Percentiles rank a stretch among this genome's conserved stretches.
Conservation (phyloP, 1,140 invertebrate species). For the Achroia grisella region DNA sequence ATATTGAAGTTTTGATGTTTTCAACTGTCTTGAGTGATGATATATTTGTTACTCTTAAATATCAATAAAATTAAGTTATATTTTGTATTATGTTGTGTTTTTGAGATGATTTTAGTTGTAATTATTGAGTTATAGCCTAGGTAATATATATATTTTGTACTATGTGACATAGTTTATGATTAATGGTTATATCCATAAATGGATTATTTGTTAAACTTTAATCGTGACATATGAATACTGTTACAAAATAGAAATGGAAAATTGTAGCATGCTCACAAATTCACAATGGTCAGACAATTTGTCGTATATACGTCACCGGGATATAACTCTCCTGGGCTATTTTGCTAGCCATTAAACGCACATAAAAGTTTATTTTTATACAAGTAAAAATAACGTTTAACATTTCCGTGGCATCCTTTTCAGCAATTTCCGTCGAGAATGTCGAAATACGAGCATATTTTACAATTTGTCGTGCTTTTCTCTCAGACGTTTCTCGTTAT, state of each 20-base stretch:
- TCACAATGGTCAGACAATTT: conserved; percentile 48
- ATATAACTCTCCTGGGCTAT: conserved; percentile 39
- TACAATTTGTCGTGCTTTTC: conserved; percentile 7
- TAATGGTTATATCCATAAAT: conserved; percentile 9
- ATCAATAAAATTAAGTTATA: neutral
- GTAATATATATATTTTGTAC: too few species aligned
- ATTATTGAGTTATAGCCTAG: too few species aligned
- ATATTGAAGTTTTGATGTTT: conserved; percentile 36
- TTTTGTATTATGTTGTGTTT: too few species aligned
- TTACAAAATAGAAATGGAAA: conserved; percentile 28
- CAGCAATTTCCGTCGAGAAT: neutral
- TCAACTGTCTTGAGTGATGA: too few species aligned
- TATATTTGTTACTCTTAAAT: too few species aligned
- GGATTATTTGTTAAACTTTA: conserved; percentile 4
- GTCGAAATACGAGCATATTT: neutral
- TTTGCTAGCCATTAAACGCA: conserved; percentile 34
- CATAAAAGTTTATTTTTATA: conserved; percentile 14
- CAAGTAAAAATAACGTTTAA: conserved; percentile 7
- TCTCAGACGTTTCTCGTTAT: too few species aligned
- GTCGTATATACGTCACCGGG: conserved; percentile 35
- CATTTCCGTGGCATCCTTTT: conserved; percentile 3
- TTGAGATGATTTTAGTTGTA: too few species aligned
- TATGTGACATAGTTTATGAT: too few species aligned
- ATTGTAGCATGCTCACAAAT: conserved; percentile 36
- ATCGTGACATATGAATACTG: conserved; percentile 2